Evolutionary conservation across 2,888 invertebrate genomes (phyloP), one percentile per base, ranked within the genome.

Genomic region (Halictus ligatus): DNA sequence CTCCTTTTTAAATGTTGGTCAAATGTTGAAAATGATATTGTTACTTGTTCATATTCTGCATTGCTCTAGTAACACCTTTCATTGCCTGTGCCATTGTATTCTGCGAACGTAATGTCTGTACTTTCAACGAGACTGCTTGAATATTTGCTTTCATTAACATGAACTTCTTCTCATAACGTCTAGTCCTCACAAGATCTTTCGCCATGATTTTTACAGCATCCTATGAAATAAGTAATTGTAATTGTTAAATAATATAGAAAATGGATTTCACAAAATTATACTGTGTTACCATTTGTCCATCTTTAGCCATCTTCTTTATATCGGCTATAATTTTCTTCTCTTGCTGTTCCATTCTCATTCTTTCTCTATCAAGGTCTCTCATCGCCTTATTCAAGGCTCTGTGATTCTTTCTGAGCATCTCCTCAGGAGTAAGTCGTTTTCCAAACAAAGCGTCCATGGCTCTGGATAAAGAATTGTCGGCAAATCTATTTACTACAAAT

Each of bases 131-230:
- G 18, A 99, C 99, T 0, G 99, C 99, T 96, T 99, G 99, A 92
- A 99, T 99, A 95, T 99, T 99, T 1, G 99, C 99, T 95, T 98
- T 98, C 99, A 99, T 99, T 90, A 99, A 95, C 97, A 99, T 99
- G 95, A 99, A 99, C 95, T 99, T 99, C 95, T 99, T 99, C 77
- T 98, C 98, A 94, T 99, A 99, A 75, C 98, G 97, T 85, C 99
- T 96, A 1, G 99, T 99, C 90, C 99, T 96, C 10, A 99, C 99
- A 90, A 99, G 96, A 96, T 99, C 99, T 95, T 99, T 99, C 0
- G 99, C 99, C 99, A 99, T 99, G 91, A 99, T 99, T 96, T 99
- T 99, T 0, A 99, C 99, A 21, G 99, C 99, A 96, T 99, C 99
- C 98, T 98, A 74, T 15, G 12, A 48, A 64, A 80, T 25, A 12